phyloP scores from a whole-genome alignment of 2,888 invertebrate genomes.

The Neoascia interrupta region DNA sequence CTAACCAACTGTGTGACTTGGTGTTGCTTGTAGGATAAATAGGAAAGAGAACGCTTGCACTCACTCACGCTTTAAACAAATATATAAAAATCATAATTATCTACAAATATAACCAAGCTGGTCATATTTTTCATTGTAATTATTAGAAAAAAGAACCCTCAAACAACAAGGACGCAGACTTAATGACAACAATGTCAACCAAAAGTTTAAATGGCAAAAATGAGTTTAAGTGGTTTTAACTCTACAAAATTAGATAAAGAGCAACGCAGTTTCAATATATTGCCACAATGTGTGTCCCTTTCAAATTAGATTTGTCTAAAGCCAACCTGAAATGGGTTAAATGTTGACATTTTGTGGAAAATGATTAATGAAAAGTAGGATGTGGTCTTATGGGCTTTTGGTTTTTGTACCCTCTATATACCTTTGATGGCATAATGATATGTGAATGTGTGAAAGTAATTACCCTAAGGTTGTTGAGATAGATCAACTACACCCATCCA shows the following conservation, averaged over 20 bases:
- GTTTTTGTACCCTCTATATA: too few relatives aligned
- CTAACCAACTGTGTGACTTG: too few relatives aligned
- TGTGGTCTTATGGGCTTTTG: constrained; percentile 2
- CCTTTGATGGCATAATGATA: constrained; percentile 5
- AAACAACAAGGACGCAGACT: not conserved
- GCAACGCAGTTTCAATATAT: not conserved
- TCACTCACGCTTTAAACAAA: too few relatives aligned
- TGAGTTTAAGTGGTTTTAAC: constrained; percentile 19
- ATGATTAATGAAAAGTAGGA: constrained; percentile 1
- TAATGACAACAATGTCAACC: not conserved
- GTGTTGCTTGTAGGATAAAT: too few relatives aligned
- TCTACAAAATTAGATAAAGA: not conserved
- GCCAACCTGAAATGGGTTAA: constrained; percentile 3
- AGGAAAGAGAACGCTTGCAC: too few relatives aligned
- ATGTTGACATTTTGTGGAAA: not conserved
- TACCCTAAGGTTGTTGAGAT: not conserved
- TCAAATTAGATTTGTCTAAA: constrained; percentile 4
- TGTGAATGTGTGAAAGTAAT: constrained; percentile 7
- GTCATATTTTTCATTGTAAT: too few relatives aligned
- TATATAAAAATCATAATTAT: too few relatives aligned
- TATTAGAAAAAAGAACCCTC: not conserved
- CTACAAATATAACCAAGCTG: too few relatives aligned
- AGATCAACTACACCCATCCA: not conserved
- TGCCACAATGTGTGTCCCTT: constrained; percentile 9
- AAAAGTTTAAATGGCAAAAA: not conserved